These are phyloP conservation scores for Meriones psammophilus DNA, from an alignment of 2,797 vertebrate species.

Conservation along the genomic window DNA sequence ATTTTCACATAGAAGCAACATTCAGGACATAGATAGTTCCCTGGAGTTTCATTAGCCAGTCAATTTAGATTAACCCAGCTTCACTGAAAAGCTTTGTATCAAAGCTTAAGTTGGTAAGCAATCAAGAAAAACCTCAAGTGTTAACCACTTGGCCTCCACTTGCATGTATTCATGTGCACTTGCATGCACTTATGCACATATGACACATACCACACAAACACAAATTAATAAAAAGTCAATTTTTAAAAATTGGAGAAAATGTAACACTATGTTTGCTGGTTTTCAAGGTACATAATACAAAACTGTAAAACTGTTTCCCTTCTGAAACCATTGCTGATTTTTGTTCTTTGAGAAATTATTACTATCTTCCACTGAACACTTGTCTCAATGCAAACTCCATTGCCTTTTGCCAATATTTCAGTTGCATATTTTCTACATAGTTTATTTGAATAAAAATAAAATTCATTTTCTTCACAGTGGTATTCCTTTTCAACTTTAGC, in stretches of 20 bases:
- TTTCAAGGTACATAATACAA: not conserved
- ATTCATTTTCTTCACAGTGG: constrained; percentile 29
- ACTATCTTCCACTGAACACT: not conserved
- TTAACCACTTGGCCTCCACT: not conserved
- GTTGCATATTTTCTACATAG: not conserved
- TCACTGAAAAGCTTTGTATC: not conserved
- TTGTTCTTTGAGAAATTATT: constrained; percentile 1
- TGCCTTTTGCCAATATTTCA: not conserved
- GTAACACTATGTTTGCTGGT: not conserved
- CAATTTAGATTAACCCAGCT: not conserved
- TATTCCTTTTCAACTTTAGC: constrained; percentile 64
- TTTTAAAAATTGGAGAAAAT: not conserved
- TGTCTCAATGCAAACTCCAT: not conserved
- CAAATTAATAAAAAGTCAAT: not conserved
- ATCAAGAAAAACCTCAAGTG: not conserved
- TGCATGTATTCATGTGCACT: not conserved
- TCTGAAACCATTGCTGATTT: not conserved
- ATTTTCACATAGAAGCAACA: not conserved
- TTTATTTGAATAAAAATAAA: not conserved
- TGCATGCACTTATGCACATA: not conserved
- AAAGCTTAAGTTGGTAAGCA: not conserved
- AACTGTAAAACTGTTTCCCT: not conserved
- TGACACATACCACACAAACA: not conserved
- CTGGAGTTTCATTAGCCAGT: not conserved
- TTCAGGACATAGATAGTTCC: no score